phyloP scores from a whole-genome alignment of 2,888 invertebrate genomes.

The Serripes groenlandicus region DNA sequence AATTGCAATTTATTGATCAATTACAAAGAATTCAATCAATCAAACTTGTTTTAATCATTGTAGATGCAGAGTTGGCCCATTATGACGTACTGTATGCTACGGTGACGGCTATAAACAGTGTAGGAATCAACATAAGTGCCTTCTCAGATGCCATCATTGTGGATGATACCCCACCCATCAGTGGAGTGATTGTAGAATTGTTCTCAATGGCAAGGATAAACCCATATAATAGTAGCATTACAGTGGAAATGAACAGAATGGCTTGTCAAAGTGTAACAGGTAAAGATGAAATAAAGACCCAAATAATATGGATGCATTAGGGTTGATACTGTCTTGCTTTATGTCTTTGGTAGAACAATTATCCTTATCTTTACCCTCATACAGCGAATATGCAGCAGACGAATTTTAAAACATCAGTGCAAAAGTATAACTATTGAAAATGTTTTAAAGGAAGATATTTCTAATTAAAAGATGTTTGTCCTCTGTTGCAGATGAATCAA shows the following conservation, averaged over 20 bases:
- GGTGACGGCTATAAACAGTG: slow-evolving; percentile 65
- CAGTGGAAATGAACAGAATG: slow-evolving; percentile 52
- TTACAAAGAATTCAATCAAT: too few relatives aligned
- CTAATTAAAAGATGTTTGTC: too few relatives aligned
- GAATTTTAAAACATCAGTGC: too few relatives aligned
- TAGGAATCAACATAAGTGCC: slow-evolving; percentile 60
- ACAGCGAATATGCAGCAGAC: too few relatives aligned
- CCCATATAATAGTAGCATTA: slow-evolving; percentile 37
- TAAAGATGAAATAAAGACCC: slow-evolving; percentile 33
- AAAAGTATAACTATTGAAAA: too few relatives aligned
- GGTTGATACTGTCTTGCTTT: too few relatives aligned
- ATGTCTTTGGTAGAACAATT: too few relatives aligned
- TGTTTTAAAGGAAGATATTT: too few relatives aligned
- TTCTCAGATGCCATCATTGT: slow-evolving; percentile 66
- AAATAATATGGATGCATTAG: too few relatives aligned
- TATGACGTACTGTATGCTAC: slow-evolving; percentile 60
- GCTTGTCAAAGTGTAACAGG: slow-evolving; percentile 64
- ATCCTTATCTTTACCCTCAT: too few relatives aligned
- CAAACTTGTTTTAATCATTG: neutral
- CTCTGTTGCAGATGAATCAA: too few relatives aligned
- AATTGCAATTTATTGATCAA: too few relatives aligned
- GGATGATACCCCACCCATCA: slow-evolving; percentile 70
- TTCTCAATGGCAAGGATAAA: slow-evolving; percentile 52
- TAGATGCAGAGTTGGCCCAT: slow-evolving; percentile 48
- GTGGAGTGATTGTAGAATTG: slow-evolving; percentile 68